Evolutionary conservation across 1,140 invertebrate species (phyloP), one percentile per base, ranked within the genome.

Genomic region (Drosophila funebris): DNA sequence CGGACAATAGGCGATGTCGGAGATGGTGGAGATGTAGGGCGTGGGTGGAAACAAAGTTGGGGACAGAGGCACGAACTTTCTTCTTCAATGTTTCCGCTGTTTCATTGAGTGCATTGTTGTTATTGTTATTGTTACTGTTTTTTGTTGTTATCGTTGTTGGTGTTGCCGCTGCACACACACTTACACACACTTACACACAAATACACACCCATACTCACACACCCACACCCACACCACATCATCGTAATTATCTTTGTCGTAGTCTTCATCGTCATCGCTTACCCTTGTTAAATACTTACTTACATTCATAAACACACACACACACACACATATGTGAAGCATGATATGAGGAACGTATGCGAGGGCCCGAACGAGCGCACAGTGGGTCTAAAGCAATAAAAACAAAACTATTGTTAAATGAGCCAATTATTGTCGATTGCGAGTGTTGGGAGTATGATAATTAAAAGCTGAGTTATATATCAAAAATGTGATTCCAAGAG

Each of bases 61-160:
- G 22, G 50, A 57, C 76, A 63, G 63, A 33, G 79, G 36, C 67
- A 63, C 81, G 46, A 84, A 85, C 81, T 85, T 85, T 85, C 78
- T 81, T 81, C 78, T 77, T 82, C 56, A 67, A 61, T 68, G 73
- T 81, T 73, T 52, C 61, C 61, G 80, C 62, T 69, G 62, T 48
- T 48, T 83, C 71, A 73, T 73, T 68, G 41, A 64, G 60, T 73
- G 46, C 52, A 69, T 80, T 75, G 64, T 77, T 73, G 33, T 43
- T 76, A 56, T 60, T 63, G 37, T 27, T 44, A 46, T 27, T 53
- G 57, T 14, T 53, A 60, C 78, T 75, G 64, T 73, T 73, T 75
- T 60, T 73, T 73, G 16, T 37, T 67, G 54, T 22, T 53, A 48
- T 43, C 39, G 48, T 11, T 54, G 52, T 13, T 64, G 54, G 9